Conservation (phyloP, 2,113 vertebrate species). For the Upupa epops region DNA sequence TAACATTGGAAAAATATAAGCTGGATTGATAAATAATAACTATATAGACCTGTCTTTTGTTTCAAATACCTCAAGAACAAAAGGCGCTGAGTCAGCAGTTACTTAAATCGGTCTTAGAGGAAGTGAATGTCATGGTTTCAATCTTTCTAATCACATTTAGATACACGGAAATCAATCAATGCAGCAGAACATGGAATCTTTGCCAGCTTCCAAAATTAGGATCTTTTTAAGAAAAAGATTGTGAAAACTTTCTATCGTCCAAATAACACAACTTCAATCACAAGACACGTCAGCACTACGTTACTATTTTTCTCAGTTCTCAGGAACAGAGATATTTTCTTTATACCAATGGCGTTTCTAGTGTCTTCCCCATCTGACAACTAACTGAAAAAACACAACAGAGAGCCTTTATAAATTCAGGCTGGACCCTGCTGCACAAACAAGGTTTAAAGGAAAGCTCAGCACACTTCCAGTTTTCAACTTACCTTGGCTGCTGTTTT, state of each 20-base stretch:
- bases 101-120: neutral
- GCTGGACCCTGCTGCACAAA: constrained; percentile 44
- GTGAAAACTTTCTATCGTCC: neutral
- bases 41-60: neutral
- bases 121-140: neutral
- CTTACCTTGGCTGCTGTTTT: constrained; percentile 59
- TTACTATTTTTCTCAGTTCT: neutral
- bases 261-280: neutral
- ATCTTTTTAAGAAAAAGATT: neutral
- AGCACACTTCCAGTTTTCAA: constrained; percentile 28
- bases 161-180: neutral
- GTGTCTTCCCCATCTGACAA: constrained; percentile 39
- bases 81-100: neutral
- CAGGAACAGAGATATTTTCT: neutral
- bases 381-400: neutral
- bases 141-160: neutral
- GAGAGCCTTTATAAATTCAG: constrained; percentile 18
- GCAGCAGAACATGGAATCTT: neutral
- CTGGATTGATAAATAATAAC: neutral
- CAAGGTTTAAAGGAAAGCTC: constrained; percentile 38
- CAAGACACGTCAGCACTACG: neutral
- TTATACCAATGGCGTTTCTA: neutral
- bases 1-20: neutral
- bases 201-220: neutral
- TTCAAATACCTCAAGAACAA: neutral